These are phyloP conservation scores for Circaetus gallicus DNA, from an alignment of 2,113 vertebrate species.

Conservation along the genomic window DNA sequence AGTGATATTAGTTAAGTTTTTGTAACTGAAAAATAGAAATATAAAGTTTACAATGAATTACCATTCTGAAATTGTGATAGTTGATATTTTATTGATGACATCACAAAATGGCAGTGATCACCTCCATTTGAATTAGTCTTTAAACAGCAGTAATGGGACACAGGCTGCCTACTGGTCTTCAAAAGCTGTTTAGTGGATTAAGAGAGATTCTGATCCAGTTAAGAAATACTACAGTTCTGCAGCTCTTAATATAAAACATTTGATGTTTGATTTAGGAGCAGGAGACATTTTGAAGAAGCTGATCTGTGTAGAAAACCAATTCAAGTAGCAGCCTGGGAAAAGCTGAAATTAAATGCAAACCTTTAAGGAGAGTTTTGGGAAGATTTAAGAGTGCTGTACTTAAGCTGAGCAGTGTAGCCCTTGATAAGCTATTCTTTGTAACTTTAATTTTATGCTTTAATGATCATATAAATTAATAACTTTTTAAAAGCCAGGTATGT, in stretches of 20 bases:
- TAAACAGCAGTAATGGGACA: neutral
- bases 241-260: neutral
- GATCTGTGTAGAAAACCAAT: neutral
- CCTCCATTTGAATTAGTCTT: neutral
- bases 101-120: neutral
- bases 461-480: neutral
- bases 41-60: neutral
- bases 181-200: neutral
- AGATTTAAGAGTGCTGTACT: neutral
- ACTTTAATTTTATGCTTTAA: constrained; percentile 46
- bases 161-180: neutral
- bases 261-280: neutral
- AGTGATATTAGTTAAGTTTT: neutral
- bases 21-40: neutral
- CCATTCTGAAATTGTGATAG: neutral
- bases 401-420: neutral
- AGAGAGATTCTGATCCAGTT: neutral
- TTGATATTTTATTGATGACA: neutral
- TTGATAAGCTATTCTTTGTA: neutral
- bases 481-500: neutral
- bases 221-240: neutral
- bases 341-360: neutral
- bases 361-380: neutral
- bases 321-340: neutral
- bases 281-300: neutral